Evolutionary conservation across 1,140 invertebrate genomes (phyloP).

Genomic region (Agrilus planipennis): DNA sequence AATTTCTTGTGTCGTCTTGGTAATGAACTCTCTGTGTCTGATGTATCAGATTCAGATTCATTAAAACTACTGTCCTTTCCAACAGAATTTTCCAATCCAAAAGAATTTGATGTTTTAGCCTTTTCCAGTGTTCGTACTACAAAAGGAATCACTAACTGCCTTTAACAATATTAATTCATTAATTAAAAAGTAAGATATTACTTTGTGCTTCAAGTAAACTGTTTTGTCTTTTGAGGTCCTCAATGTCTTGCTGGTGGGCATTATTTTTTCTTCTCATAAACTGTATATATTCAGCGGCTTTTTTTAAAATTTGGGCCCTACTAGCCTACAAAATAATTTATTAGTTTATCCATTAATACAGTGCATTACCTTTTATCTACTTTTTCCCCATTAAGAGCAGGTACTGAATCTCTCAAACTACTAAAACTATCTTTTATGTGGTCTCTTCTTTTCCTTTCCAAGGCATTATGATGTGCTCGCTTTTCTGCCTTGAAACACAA

Average conservation of each 20-base stretch:
- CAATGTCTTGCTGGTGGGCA: slow-evolving; percentile 88
- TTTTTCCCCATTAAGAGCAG: slow-evolving; percentile 87
- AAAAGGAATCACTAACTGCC: slow-evolving; percentile 22
- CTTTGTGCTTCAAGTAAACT: slow-evolving; percentile 81
- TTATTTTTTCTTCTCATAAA: slow-evolving; percentile 89
- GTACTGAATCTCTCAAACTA: slow-evolving; percentile 84
- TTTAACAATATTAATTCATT: neutral
- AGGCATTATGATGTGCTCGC: slow-evolving; percentile 92
- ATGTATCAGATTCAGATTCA: slow-evolving; percentile 39
- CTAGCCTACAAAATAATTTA: slow-evolving; percentile 58
- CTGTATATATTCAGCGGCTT: slow-evolving; percentile 95
- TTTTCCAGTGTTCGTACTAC: slow-evolving; percentile 58
- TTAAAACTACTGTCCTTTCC: slow-evolving; percentile 23
- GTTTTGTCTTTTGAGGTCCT: slow-evolving; percentile 88
- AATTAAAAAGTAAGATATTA: slow-evolving; percentile 34
- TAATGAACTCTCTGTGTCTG: slow-evolving; percentile 34
- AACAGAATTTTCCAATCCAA: slow-evolving; percentile 37
- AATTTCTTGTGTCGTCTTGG: slow-evolving; percentile 34
- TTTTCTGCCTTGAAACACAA: slow-evolving; percentile 80
- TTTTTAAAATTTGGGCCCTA: slow-evolving; percentile 93
- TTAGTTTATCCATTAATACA: slow-evolving; percentile 8
- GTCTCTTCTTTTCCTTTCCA: slow-evolving; percentile 89
- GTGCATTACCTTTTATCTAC: slow-evolving; percentile 35
- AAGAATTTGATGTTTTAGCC: slow-evolving; percentile 54
- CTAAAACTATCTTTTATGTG: slow-evolving; percentile 98